Evolutionary conservation across 1,140 invertebrate species (phyloP).

Genomic region (Paraescarpia echinospica): DNA sequence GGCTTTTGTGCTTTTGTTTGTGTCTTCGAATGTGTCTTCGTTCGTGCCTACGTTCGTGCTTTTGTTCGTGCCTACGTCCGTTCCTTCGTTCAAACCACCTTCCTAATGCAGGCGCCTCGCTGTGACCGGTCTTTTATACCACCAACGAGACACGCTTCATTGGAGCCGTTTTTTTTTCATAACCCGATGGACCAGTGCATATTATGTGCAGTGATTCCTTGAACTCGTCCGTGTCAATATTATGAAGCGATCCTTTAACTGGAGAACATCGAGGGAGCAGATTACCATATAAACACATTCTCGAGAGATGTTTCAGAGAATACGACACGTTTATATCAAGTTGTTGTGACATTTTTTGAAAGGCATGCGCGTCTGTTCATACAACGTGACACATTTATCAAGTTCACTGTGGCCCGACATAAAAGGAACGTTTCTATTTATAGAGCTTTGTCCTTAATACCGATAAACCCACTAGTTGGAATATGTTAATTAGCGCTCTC

Average conservation of each 20-base stretch:
- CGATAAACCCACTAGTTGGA: not conserved
- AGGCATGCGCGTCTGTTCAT: not conserved
- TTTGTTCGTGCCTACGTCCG: too few species aligned
- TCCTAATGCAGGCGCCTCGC: not conserved
- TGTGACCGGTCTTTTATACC: not conserved
- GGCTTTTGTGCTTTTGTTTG: not conserved
- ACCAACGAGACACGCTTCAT: not conserved
- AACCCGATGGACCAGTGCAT: not conserved
- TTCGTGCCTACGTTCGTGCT: not conserved
- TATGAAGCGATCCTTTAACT: not conserved
- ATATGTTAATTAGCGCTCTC: not conserved
- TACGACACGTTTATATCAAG: not conserved
- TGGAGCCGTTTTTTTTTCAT: not conserved
- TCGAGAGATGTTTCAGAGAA: not conserved
- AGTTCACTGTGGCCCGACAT: not conserved
- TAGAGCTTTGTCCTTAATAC: not conserved
- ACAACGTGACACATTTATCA: not conserved
- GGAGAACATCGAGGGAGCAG: not conserved
- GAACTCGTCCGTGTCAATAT: not conserved
- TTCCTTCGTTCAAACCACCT: too few species aligned
- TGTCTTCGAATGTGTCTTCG: not conserved
- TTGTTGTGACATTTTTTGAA: conserved; percentile 1
- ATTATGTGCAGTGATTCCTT: not conserved
- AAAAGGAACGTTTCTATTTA: not conserved
- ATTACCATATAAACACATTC: not conserved